A percentile compares a stretch with the other conserved stretches of the same genome.
phyloP scores from a whole-genome alignment of 2,797 vertebrate species.

The Gymnocypris eckloni region DNA sequence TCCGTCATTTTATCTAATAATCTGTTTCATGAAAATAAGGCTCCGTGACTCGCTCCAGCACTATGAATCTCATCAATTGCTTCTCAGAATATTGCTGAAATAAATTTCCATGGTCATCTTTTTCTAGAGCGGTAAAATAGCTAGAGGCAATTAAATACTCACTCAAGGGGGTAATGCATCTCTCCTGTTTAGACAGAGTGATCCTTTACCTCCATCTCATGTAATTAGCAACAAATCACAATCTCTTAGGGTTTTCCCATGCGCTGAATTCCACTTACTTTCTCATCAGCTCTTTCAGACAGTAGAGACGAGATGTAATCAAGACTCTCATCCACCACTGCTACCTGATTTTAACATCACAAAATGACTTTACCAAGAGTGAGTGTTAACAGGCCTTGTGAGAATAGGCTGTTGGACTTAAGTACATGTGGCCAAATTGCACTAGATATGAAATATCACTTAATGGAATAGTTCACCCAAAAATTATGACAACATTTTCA shows the following conservation, averaged over 20 bases:
- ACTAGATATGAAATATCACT: not conserved
- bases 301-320: constrained; percentile 45
- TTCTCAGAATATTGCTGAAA: constrained; percentile 30
- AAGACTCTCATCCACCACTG: constrained; percentile 35
- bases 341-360: constrained; percentile 42
- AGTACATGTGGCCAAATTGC: not conserved
- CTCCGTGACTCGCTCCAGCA: not conserved
- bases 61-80: constrained; percentile 14
- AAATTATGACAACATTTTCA: not conserved
- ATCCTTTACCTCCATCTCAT: constrained; percentile 41
- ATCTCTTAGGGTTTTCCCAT: constrained; percentile 49
- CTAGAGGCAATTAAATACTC: constrained; percentile 39
- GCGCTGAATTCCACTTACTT: constrained; percentile 50
- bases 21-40: constrained; percentile 22
- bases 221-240: constrained; percentile 59
- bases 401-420: not conserved
- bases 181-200: constrained; percentile 37
- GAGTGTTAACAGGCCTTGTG: constrained; percentile 8
- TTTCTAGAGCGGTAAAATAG: constrained; percentile 25
- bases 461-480: not conserved
- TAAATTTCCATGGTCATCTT: constrained; percentile 47
- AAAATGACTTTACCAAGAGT: constrained; percentile 28
- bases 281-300: constrained; percentile 52
- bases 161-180: constrained; percentile 48
- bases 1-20: not conserved